Evolutionary conservation across 2,888 invertebrate species (phyloP), one percentile per base, ranked within the genome.

Genomic region (Microchrysa polita): DNA sequence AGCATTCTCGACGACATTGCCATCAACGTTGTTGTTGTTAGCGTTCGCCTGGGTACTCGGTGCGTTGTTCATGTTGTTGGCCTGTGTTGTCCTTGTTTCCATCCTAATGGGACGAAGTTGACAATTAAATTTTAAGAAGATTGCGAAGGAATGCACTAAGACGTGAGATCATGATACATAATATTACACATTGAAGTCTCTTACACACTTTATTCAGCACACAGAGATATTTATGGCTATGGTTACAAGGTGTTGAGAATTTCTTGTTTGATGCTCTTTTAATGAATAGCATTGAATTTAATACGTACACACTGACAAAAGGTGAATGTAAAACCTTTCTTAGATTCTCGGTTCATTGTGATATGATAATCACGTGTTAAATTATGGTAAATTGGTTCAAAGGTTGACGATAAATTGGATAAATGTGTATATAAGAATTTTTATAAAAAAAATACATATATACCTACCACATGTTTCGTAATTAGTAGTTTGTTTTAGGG

Each of bases 111-210:
- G 18, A 44, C 65, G 16, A 48, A 65, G 65, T 48, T 65, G 65
- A 65, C 65, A 65, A 65, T 65, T 65, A 65, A 65, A 65, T 65
- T 65, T 65, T 44, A 34, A 61, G 44, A 34, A 34, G 18, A 22
- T 18, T 65, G 48, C 44, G 65, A 48, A 65, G 48, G 65, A 48
- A 65, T 65, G 65, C 65, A 65, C 12, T 42, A 65, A 65, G 65
- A 65, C 65, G 48, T 22, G 48, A 34, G 65, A 65, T 65, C 65
- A 65, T 65, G 65, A 20, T 34, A 34, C 65, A 65, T 65, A 44
- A 20, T 34, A 34, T 34, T 34, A 34, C 27, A 34, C 27, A 65
- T 65, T 48, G 65, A 65, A 65, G 48, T 7, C 27, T 34, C 7
- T 61, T 20, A 42, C 48, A 48, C 65, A 65, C 48, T 65, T 65